These are phyloP conservation scores for human DNA, from an alignment of 2,113 vertebrate species.

Conservation along the genomic window GRCh38 chr7:20382501-20383000, in stretches of 20 bases:
- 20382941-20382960: neutral
- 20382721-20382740: neutral
- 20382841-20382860: neutral
- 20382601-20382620: neutral
- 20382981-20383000: neutral
- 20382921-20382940: neutral
- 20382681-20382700: neutral
- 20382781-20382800: constrained; percentile 19
- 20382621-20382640: neutral
- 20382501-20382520: neutral
- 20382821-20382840: neutral
- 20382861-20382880: neutral
- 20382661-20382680: neutral
- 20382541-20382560: neutral
- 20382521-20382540: neutral
- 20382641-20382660: neutral
- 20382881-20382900: neutral
- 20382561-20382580: constrained; percentile 1
- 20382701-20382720: no score
- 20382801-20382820: neutral
- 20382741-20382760: constrained; percentile 7
- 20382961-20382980: neutral
- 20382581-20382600: neutral
- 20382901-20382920: neutral
- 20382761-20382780: neutral